Base-by-base conservation (phyloP, 2,888 invertebrate species). In the Omphaloscelis lunosa region DNA sequence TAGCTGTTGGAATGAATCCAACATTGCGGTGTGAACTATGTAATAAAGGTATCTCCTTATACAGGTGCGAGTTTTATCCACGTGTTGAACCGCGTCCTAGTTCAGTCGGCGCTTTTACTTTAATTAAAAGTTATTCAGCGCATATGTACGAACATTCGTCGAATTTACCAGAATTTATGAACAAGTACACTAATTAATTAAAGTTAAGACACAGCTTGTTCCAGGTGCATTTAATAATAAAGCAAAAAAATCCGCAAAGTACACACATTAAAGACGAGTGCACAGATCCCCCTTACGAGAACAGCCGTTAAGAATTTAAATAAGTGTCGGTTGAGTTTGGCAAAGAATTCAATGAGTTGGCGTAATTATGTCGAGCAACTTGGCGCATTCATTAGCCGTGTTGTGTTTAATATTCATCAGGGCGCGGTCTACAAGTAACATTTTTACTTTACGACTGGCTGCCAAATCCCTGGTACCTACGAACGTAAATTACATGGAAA, bases 1-100 rank as follows among this genome's bases (percentile, higher is more conserved):
- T 96, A 96, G 95, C 93, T 91, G 95, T 93, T 94, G 96, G 94
- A 95, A 94, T 93, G 95, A 92, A 91, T 95, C 94, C 94, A 93
- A 93, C 91, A 92, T 88, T 91, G 95, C 91, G 93, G 92, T 86
- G 90, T 86, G 88, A 91, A 90, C 89, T 89, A 87, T 82, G 87
- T 77, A 78, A 83, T 80, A 56, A 82, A 83, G 80, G 72, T 85
- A 86, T 82, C 82, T 83, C 66, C 67, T 80, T 82, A 74, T 70
- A 65, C 80, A 79, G 79, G 78, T 85, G 77, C 17, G 53, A 65
- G 76, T 75, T 75, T 83, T 79, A 88, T 79, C 79, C 67, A 70
- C 62, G 77, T 73, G 75, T 75, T 76, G 75, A 68, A 86, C 53
- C 62, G 34, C 62, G 82, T 62, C 65, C 62, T 71, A 80, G 68